Base-by-base conservation (phyloP, 1,140 invertebrate genomes). In the Ceratosolen solmsi region DNA sequence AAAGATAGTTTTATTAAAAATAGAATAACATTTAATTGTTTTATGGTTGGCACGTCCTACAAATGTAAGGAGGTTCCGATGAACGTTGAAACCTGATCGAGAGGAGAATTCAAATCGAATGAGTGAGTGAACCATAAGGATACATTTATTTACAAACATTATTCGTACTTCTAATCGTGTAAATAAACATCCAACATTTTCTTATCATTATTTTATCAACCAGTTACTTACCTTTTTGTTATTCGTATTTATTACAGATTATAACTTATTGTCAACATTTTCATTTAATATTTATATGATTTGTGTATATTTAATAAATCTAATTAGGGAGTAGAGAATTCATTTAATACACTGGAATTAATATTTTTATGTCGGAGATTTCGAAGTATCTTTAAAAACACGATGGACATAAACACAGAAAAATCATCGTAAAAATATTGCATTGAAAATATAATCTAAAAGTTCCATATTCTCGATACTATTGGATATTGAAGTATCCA, bases 21-120 rank as follows among this genome's bases (percentile, higher is more conserved):
- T 4, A 38, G 33, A n/a, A 68, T n/a, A 38, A 38, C 7, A 38
- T 22, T 38, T 68, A 38, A 38, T 20, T 60, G 30, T 58, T 65
- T 77, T 77, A 65, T 49, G 38, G n/a, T 38, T 65, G 33, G 30
- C 17, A n/a, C 51, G n/a, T 71, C 33, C 1, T 22, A 27, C 5
- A 22, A 36, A 27, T 38, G 41, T 54, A 68, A 56, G 0, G 46
- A 51, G n/a, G 25, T 30, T 54, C 54, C 54, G 36, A 33, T 38
- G 30, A 78, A 36, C 76, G 38, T 68, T 56, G 76, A 58, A 60
- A 79, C 13, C 70, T 79, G 51, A 68, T 68, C 46, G 30, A 68
- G 75, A 46, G 60, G 25, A 71, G 63, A 79, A 71, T 79, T 79
- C 36, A 71, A 56, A 79, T 71, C 51, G 65, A 27, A 79, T 78